Evolutionary conservation across 2,797 vertebrate genomes (phyloP).

Genomic region (Sebastes vulpes): DNA sequence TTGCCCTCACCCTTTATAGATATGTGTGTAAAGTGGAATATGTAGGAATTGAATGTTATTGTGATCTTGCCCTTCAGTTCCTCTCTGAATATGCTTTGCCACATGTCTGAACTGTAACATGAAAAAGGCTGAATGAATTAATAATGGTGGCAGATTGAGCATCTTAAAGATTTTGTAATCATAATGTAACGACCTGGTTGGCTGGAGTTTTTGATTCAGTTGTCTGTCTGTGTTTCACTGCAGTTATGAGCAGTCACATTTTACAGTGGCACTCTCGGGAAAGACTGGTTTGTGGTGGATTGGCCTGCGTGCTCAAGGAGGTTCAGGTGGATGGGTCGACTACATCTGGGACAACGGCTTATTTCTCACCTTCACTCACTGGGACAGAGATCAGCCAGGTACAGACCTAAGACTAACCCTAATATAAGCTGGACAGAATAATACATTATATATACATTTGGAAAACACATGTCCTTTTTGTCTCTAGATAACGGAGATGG

Average conservation of each 20-base stretch:
- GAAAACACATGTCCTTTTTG: not conserved
- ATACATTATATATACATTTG: no score
- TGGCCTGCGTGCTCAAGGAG: constrained; percentile 79
- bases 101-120: not conserved
- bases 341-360: constrained; percentile 84
- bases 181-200: not conserved
- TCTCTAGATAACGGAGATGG: constrained; percentile 79
- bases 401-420: not conserved
- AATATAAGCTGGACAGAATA: not conserved
- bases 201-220: not conserved
- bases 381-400: constrained; percentile 88
- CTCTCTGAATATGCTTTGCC: not conserved
- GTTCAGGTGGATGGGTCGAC: constrained; percentile 76
- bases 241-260: constrained; percentile 88
- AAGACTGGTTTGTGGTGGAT: constrained; percentile 85
- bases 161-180: not conserved
- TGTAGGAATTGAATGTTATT: not conserved
- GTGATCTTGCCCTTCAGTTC: not conserved
- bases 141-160: not conserved
- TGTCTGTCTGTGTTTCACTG: not conserved
- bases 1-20: not conserved
- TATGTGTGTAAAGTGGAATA: not conserved
- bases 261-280: constrained; percentile 75
- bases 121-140: not conserved
- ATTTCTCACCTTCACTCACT: constrained; percentile 84